Evolutionary conservation across 2,888 invertebrate genomes (phyloP), one percentile per base, ranked within the genome.

Genomic region (Subacronicta megacephala): DNA sequence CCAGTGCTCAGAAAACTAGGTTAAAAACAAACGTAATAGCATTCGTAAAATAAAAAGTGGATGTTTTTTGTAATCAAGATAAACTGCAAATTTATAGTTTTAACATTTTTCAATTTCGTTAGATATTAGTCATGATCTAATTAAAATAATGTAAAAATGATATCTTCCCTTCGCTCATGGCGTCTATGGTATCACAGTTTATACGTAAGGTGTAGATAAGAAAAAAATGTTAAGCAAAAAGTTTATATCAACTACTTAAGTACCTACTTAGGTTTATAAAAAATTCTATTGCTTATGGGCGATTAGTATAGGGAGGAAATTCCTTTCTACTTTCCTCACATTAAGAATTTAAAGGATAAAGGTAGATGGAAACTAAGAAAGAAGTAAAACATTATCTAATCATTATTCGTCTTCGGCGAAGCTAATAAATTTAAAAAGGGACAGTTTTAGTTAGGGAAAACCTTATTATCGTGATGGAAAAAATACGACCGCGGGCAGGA

Each of bases 1-100:
- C 77, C 84, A 79, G 70, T 77, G 78, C 78, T 83, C 75, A 78
- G 77, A 71, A 83, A 89, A 88, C 78, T 87, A 82, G 88, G 88
- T 87, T 86, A 88, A 73, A 82, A 60, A 70, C 62, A 73, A 82
- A 80, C 75, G 82, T 81, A 81, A 82, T 62, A 77, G 80, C 78
- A 72, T 75, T 70, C 57, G 71, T 76, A 40, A 38, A 71, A 52
- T 36, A 44, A 37, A 57, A 57, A 54, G 17, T 38, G 35, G 40
- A 17, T 47, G 31, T 49, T 55, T 33, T 33, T 51, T 53, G 33
- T 26, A 46, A 61, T 38, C 35, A 57, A 62, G 41, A 42, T 42
- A 42, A 60, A 67, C 62, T 58, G 51, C 51, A 43, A 67, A 66
- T 66, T 75, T 74, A 58, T 44, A 59, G 38, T 55, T 52, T 33